A percentile compares a stretch with the other conserved stretches of the same genome.
Evolutionary conservation across 2,888 invertebrate genomes (phyloP).

Genomic region (Trachelus tabidus): DNA sequence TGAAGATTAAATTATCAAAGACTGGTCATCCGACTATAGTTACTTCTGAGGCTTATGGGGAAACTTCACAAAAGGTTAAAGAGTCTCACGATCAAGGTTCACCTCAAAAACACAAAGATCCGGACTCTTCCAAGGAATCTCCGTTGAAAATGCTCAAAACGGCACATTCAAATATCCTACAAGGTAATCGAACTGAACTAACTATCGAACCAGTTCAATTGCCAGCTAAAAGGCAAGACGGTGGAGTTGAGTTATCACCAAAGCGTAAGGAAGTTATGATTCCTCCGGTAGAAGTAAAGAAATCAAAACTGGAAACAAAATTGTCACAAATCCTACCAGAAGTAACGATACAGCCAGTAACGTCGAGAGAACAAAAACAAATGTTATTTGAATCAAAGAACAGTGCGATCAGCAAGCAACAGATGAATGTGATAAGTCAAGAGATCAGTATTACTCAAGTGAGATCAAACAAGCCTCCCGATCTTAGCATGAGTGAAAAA

Average conservation of each 20-base stretch:
- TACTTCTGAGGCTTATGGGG: constrained; percentile 43
- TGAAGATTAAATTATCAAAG: constrained; percentile 60
- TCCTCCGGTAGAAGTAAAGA: constrained; percentile 57
- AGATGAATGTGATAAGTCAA: constrained; percentile 58
- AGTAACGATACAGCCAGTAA: constrained; percentile 59
- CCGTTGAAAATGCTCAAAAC: constrained; percentile 42
- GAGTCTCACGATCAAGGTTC: constrained; percentile 10
- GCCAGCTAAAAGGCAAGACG: constrained; percentile 34
- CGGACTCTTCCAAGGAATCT: constrained; percentile 6
- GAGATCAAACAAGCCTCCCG: constrained; percentile 35
- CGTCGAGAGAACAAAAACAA: constrained; percentile 39
- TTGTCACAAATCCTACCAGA: constrained; percentile 58
- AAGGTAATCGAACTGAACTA: constrained; percentile 46
- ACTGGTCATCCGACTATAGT: constrained; percentile 61
- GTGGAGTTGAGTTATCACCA: constrained; percentile 32
- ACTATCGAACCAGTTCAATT: constrained; percentile 53
- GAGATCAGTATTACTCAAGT: constrained; percentile 63
- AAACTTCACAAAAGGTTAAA: constrained; percentile 27
- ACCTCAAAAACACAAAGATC: constrained; percentile 31
- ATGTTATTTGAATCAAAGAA: constrained; percentile 43
- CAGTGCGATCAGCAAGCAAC: constrained; percentile 49
- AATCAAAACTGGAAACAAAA: constrained; percentile 54
- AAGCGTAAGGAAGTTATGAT: constrained; percentile 59
- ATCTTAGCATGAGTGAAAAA: constrained; percentile 49
- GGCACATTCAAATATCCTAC: constrained; percentile 39